These are phyloP conservation scores for Xiphydria camelus DNA, from an alignment of 2,888 invertebrate genomes.

Conservation along the genomic window DNA sequence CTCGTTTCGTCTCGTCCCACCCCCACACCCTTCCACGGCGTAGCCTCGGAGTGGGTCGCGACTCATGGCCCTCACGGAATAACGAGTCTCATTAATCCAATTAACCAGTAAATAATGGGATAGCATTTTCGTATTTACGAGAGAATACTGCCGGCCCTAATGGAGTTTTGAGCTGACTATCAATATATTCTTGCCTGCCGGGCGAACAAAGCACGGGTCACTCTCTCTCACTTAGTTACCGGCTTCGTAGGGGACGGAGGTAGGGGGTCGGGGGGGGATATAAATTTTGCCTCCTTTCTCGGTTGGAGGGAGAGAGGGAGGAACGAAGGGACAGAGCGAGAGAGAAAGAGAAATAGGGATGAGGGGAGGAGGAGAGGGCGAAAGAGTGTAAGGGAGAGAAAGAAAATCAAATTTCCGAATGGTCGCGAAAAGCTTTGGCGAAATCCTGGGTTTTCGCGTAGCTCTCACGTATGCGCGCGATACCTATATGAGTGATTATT, in stretches of 20 bases:
- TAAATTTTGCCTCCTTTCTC: constrained; percentile 3
- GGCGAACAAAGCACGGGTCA: constrained; percentile 54
- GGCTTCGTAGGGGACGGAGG: constrained; percentile 15
- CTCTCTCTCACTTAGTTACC: constrained; percentile 55
- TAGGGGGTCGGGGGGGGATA: constrained; percentile 20
- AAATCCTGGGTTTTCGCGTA: neutral
- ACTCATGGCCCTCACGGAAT: constrained; percentile 48
- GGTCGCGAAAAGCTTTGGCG: neutral
- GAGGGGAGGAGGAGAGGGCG: too few species aligned
- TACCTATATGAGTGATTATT: too few species aligned
- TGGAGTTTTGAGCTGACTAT: constrained; percentile 59
- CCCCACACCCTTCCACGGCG: neutral
- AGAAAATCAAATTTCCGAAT: constrained; percentile 2
- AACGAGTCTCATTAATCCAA: constrained; percentile 59
- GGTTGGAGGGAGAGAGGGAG: too few species aligned
- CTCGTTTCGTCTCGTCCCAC: neutral
- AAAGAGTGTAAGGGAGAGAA: too few species aligned
- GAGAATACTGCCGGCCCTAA: constrained; percentile 54
- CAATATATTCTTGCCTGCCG: constrained; percentile 52
- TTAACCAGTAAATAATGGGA: constrained; percentile 59
- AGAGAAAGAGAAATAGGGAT: too few species aligned
- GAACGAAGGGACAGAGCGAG: too few species aligned
- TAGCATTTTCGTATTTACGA: constrained; percentile 58
- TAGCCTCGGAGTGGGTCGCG: constrained; percentile 29
- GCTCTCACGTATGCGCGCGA: too few species aligned